Conservation (phyloP, 1,140 invertebrate genomes). For the Gyrodactylus bullatarudis region DNA sequence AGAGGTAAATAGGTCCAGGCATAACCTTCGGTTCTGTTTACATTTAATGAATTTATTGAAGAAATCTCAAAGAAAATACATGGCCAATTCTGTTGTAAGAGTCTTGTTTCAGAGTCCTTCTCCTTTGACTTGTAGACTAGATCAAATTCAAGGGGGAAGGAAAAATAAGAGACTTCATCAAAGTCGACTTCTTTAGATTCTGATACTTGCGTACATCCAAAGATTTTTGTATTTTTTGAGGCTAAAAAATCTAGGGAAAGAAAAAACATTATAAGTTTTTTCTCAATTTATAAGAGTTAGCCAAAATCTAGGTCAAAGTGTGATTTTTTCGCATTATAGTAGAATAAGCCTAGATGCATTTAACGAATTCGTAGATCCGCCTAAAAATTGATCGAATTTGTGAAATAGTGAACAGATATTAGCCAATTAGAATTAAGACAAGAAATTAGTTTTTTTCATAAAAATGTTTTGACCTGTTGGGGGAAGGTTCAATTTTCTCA, state of each 20-base stretch:
- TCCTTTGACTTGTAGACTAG: neutral
- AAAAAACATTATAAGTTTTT: neutral
- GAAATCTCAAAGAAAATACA: neutral
- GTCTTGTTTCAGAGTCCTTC: neutral
- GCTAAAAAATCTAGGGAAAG: neutral
- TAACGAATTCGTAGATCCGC: too few species aligned
- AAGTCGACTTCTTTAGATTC: neutral
- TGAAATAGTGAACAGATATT: too few species aligned
- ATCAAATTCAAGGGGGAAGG: neutral
- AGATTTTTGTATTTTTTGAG: neutral
- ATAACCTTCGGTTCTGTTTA: neutral
- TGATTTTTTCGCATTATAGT: too few species aligned
- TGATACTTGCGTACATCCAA: neutral
- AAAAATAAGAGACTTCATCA: neutral
- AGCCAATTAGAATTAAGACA: too few species aligned
- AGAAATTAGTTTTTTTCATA: too few species aligned
- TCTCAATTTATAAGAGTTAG: too few species aligned
- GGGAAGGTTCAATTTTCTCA: too few species aligned
- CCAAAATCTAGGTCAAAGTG: too few species aligned
- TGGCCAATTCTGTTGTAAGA: too few species aligned
- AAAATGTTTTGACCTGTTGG: too few species aligned
- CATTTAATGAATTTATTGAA: neutral
- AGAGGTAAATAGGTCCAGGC: neutral
- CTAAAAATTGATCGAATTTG: too few species aligned
- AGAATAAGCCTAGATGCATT: too few species aligned